Evolutionary conservation across 2,888 invertebrate species (phyloP).

Genomic region (Patella ulyssiponensis): DNA sequence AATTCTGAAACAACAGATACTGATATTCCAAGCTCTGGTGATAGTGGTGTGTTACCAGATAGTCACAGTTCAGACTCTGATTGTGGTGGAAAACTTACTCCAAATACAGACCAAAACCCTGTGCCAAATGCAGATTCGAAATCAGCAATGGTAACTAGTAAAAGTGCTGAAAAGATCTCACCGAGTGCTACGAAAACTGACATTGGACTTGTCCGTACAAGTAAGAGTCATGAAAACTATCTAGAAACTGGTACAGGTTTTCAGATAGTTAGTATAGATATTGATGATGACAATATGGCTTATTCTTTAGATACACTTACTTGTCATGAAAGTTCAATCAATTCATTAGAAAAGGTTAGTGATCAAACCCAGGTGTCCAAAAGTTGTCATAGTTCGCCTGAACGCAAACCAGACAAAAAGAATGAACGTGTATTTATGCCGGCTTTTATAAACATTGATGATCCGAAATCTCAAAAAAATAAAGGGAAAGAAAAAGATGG

Average conservation of each 20-base stretch:
- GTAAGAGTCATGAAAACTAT: slow-evolving; percentile 90
- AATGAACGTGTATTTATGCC: slow-evolving; percentile 64
- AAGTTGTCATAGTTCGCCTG: slow-evolving; percentile 54
- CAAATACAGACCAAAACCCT: slow-evolving; percentile 1
- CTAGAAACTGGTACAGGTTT: slow-evolving; percentile 83
- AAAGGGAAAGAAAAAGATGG: slow-evolving; percentile 28
- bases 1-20: slow-evolving; percentile 26
- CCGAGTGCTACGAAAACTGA: slow-evolving; percentile 55
- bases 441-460: slow-evolving; percentile 62
- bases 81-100: slow-evolving; percentile 27
- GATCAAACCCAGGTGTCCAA: slow-evolving; percentile 38
- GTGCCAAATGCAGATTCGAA: slow-evolving; percentile 22
- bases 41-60: slow-evolving; percentile 41
- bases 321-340: slow-evolving; percentile 73
- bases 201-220: slow-evolving; percentile 85
- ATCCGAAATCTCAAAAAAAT: slow-evolving; percentile 45
- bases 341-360: slow-evolving; percentile 42
- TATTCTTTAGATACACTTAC: slow-evolving; percentile 92
- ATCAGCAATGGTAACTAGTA: slow-evolving; percentile 51
- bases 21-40: slow-evolving; percentile 42
- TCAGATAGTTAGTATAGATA: slow-evolving; percentile 90
- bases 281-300: slow-evolving; percentile 94
- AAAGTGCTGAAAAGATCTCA: slow-evolving; percentile 65
- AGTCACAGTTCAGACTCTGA: slow-evolving; percentile 40
- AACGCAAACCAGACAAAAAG: slow-evolving; percentile 42